Percentiles rank a stretch among this genome's conserved stretches.
phyloP scores from a whole-genome alignment of 2,888 invertebrate genomes.

The Heliconius charithonia region DNA sequence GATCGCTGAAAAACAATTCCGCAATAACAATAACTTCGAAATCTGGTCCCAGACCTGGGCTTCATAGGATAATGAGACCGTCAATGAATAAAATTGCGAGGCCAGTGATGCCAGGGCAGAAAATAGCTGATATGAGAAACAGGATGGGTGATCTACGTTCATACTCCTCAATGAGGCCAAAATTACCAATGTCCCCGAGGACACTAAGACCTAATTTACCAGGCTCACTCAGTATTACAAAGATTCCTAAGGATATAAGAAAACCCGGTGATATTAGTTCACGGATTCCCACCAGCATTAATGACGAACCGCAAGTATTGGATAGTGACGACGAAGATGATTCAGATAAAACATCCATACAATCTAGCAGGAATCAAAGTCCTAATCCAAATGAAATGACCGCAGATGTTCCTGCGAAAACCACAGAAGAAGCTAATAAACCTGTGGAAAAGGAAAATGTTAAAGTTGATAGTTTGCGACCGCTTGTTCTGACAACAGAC shows the following conservation, averaged over 20 bases:
- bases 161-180: constrained; percentile 65
- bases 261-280: constrained; percentile 59
- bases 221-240: constrained; percentile 77
- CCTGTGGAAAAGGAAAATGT: constrained; percentile 33
- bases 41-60: constrained; percentile 67
- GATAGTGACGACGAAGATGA: constrained; percentile 74
- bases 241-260: constrained; percentile 67
- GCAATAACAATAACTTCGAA: constrained; percentile 85
- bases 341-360: constrained; percentile 34
- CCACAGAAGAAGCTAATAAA: constrained; percentile 37
- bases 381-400: constrained; percentile 7
- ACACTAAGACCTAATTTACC: constrained; percentile 68
- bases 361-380: constrained; percentile 24
- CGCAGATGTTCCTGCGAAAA: constrained; percentile 17
- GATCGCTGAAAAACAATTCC: constrained; percentile 84
- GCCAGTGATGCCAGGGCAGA: constrained; percentile 71
- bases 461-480: constrained; percentile 41
- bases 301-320: constrained; percentile 74
- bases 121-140: constrained; percentile 72
- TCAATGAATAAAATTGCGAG: constrained; percentile 67
- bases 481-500: constrained; percentile 73
- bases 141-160: constrained; percentile 70
- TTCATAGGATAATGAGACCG: constrained; percentile 72
- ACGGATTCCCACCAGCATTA: constrained; percentile 56
- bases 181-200: constrained; percentile 62